These are phyloP conservation scores for Ciona savignyi DNA, from an alignment of 23 tunicate species.

Conservation along the genomic window DNA sequence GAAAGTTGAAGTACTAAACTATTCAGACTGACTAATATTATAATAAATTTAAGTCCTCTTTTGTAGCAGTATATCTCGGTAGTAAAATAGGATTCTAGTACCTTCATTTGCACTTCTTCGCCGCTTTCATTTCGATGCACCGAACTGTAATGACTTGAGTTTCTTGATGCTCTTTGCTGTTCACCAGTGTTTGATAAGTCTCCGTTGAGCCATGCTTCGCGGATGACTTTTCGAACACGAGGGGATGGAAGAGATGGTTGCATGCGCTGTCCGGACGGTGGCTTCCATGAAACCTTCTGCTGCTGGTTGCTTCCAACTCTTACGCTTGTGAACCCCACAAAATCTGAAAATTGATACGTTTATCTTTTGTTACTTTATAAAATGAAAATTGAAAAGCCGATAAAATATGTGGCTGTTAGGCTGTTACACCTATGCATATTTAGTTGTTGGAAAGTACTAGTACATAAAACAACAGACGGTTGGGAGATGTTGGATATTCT, in stretches of 20 bases:
- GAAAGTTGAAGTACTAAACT: no score
- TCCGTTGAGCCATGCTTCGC: constrained; percentile 54
- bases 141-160: not conserved
- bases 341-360: constrained; percentile 18
- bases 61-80: no score
- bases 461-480: not conserved
- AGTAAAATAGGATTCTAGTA: no score
- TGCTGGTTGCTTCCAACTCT: constrained; percentile 45
- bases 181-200: constrained; percentile 3
- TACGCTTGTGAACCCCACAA: constrained; percentile 63
- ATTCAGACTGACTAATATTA: no score
- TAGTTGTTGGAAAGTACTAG: not conserved
- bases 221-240: constrained; percentile 58
- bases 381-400: not conserved
- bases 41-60: no score
- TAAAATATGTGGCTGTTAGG: not conserved
- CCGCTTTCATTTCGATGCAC: not conserved
- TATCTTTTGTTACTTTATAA: not conserved
- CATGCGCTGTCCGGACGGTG: constrained; percentile 4
- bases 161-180: not conserved
- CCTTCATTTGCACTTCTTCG: no score
- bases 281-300: not conserved
- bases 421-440: not conserved
- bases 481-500: no score
- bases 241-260: constrained; percentile 40